Evolutionary conservation across 2,113 vertebrate genomes (phyloP), one percentile per base, ranked within the genome.

Genomic region (Calidris pugnax): DNA sequence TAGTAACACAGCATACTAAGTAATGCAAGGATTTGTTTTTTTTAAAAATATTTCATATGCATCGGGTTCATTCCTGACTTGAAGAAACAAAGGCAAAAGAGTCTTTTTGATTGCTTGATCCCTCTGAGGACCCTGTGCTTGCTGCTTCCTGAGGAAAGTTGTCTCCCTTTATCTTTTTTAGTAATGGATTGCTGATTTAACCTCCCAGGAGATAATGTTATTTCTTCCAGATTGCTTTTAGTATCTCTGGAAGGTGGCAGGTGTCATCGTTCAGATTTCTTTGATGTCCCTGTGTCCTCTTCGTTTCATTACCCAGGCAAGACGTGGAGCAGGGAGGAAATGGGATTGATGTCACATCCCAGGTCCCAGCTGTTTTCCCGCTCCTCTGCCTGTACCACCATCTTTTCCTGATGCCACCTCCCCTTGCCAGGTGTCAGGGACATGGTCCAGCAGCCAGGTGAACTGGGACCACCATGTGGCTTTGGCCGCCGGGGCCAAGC

Each of bases 141-240:
- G 68, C 66, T 82, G 20, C 66, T 95, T 93, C 77, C 69, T 67
- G 59, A 69, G 62, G 14, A 66, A 91, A 63, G 21, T 66, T 92
- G 86, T 87, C 45, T 92, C 50, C 62, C 41, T 91, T 87, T 91
- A 73, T 89, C 62, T 60, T 50, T 71, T 92, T 67, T 53, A 69
- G 41, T 73, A 82, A 89, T 87, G 57, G 14, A 45, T 90, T 93
- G n/a, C 84, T 85, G 74, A 69, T 87, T 93, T 94, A 73, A 66
- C 50, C 50, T 89, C 62, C 32, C 74, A 69, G 69, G 19, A 95
- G 55, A 33, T 23, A 43, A 28, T 21, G 7, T 21, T 59, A 80
- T 85, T 91, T 73, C 57, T 91, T 76, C 67, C 2, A 4, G 17
- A 50, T 87, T 82, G 39, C n/a, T 87, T 93, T 89, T 47, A 82